Evolutionary conservation across 2,113 vertebrate species (phyloP), one percentile per base, ranked within the genome.

Genomic region (Chaetura pelagica): DNA sequence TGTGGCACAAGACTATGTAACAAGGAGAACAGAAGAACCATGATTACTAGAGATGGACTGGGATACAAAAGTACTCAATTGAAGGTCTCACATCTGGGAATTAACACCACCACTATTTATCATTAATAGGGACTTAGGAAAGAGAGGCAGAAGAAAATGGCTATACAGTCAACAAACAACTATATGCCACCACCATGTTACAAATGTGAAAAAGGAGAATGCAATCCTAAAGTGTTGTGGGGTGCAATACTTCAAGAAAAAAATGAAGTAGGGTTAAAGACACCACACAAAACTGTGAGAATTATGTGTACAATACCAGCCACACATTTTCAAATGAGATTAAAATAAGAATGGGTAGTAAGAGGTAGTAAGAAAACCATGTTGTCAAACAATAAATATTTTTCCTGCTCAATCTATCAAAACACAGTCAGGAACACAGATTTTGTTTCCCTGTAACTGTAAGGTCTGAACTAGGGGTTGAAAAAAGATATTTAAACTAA

Each of bases 261-360:
- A 91, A 71, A 42, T 18, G 2, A 74, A 63, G 34, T n/a, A 4
- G 1, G 3, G 49, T 18, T 92, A 92, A 83, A 83, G n/a, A 3
- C 21, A 67, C 29, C 4, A n/a, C 14, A 48, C 3, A 29, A 85
- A 90, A 79, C 34, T 20, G 1, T 26, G 26, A 79, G 19, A 85
- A 79, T 64, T 64, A 49, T 17, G 3, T 49, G 21, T 48, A 16
- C 9, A 72, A 44, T 75, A 93, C 29, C 49, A 84, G 32, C 2
- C 61, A 78, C 16, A 78, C 3, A 8, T 72, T 94, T 75, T 87
- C 69, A 68, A 79, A 94, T 23, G 10, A 78, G 73, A 69, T 86
- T 66, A 67, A 81, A 80, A 54, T 48, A 26, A 12, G n/a, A 80
- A 62, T 35, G 30, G 30, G 30, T 19, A 55, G 9, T 15, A 86